These are phyloP conservation scores for Caenorhabditis wallacei DNA, from an alignment of 2,888 invertebrate species.

Conservation along the genomic window DNA sequence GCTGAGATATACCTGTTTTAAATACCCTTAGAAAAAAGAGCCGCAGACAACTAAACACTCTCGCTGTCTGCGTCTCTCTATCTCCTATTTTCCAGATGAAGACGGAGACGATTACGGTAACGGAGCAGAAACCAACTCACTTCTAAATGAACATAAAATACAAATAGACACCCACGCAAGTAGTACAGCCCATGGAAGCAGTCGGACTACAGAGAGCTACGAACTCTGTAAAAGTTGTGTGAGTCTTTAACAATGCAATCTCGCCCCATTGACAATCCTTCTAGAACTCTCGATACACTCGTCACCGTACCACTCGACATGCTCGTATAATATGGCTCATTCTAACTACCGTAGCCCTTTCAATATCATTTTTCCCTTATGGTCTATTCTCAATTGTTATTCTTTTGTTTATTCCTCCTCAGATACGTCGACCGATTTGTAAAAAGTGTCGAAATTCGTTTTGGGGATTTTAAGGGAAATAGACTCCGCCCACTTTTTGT, in stretches of 20 bases:
- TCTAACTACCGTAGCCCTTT: slow-evolving; percentile 40
- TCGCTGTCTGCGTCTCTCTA: too few relatives aligned
- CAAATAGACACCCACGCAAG: slow-evolving; percentile 18
- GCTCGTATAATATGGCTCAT: slow-evolving; percentile 57
- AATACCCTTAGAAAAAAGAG: neutral
- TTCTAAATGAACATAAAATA: slow-evolving; percentile 31
- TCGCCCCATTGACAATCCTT: neutral
- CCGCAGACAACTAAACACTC: too few relatives aligned
- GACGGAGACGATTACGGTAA: slow-evolving; percentile 14
- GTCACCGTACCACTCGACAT: slow-evolving; percentile 51
- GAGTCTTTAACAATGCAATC: slow-evolving; percentile 2
- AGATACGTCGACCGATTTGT: slow-evolving; percentile 55
- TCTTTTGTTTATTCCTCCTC: slow-evolving; percentile 48
- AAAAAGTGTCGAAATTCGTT: slow-evolving; percentile 52
- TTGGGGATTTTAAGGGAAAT: slow-evolving; percentile 32
- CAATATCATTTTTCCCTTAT: slow-evolving; percentile 53
- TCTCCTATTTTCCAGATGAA: slow-evolving; percentile 20
- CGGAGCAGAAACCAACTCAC: slow-evolving; percentile 35
- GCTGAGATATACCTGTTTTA: too few relatives aligned
- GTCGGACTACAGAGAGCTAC: slow-evolving; percentile 25
- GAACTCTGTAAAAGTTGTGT: slow-evolving; percentile 59
- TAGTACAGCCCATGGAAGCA: slow-evolving; percentile 22
- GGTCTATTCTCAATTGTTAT: slow-evolving; percentile 51
- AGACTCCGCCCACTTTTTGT: neutral
- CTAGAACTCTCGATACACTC: slow-evolving; percentile 59